Evolutionary conservation across 2,888 invertebrate genomes (phyloP), one percentile per base, ranked within the genome.

Genomic region (Sturmia bella): DNA sequence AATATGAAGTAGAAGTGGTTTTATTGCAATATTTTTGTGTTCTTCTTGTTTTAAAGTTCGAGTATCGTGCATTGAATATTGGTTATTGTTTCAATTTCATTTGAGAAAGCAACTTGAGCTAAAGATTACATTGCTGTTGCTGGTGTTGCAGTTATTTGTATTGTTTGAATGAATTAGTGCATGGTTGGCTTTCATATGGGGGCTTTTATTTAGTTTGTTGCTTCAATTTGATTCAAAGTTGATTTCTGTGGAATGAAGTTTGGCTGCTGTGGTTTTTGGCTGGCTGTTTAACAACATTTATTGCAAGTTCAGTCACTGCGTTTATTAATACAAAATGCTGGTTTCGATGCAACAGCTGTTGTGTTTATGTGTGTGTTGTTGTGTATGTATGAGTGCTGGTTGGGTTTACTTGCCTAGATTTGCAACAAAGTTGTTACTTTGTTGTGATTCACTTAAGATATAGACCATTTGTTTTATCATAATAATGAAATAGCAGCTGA

Each of bases 71-170:
- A 27, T 27, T 27, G 27, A 3, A 27, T 27, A 32, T 32, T 32
- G 32, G 32, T 32, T 32, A 6, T 24, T 61, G 61, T 43, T 24
- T n/a, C 6, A 13, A 21, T 43, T 2, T 9, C n/a, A 59, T n/a
- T 21, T 15, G 43, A 5, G 32, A 17, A 32, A 32, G 7, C 48
- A 64, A 50, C 37, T 50, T 17, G 3, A 50, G 43, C 68, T 17
- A 19, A 43, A 56, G 17, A 54, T 17, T 41, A 69, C n/a, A n/a
- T 69, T 69, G 56, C 68, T 45, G 56, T 32, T 69, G 56, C 69
- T 19, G 56, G 37, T 15, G 32, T 15, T 45, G 5, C 32, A 56
- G 12, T 57, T 57, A 57, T 32, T 21, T 37, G 7, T 15, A 37
- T 37, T 69, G n/a, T 56, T 32, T 32, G 9, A 32, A 32, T 69